phyloP scores from a whole-genome alignment of 1,140 invertebrate genomes.

The Whitmania pigra region DNA sequence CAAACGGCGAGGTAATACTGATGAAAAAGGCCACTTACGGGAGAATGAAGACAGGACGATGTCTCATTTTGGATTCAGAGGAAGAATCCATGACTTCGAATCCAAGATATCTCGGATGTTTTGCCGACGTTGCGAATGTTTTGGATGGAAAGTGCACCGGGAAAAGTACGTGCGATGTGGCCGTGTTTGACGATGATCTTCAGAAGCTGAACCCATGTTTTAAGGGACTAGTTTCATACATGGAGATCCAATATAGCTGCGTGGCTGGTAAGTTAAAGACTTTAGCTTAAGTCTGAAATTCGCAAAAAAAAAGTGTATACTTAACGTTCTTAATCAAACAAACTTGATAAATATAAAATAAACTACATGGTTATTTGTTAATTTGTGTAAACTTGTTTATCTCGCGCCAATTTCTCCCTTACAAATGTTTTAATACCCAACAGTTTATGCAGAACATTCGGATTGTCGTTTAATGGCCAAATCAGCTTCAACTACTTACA shows the following conservation, averaged over 20 bases:
- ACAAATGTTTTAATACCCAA: neutral
- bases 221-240: neutral
- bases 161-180: neutral
- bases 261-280: neutral
- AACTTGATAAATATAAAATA: no score
- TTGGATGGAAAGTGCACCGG: constrained; percentile 6
- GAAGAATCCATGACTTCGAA: neutral
- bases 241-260: neutral
- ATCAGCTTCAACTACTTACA: neutral
- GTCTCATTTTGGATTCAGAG: neutral
- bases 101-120: constrained; percentile 12
- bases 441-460: neutral
- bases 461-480: neutral
- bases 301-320: no score
- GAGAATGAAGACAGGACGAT: neutral
- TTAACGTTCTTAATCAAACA: no score
- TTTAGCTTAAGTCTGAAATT: neutral
- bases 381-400: no score
- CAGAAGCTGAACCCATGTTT: constrained; percentile 7
- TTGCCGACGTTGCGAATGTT: neutral
- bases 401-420: no score
- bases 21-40: neutral
- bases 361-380: no score
- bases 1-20: neutral
- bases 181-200: neutral